Evolutionary conservation across 2,113 vertebrate species (phyloP), one percentile per base, ranked within the genome.

Genomic region (Larimichthys crocea): DNA sequence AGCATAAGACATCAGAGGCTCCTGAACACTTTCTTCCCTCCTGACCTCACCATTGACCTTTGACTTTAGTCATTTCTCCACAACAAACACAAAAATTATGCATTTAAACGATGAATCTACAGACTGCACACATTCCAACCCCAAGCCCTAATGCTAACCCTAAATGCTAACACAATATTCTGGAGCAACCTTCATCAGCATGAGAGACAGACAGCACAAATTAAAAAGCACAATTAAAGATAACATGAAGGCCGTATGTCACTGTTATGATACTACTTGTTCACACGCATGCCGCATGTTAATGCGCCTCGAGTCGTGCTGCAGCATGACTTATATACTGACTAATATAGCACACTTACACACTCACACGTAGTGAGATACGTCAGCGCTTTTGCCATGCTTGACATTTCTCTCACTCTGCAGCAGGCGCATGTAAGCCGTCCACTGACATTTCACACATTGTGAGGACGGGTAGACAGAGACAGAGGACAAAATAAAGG

Each of bases 371-470:
- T 48, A 63, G 53, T 68, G 16, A 72, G 11, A 69, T 44, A 79
- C 70, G 72, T 86, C 80, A 86, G 67, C 15, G 3, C 16, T 77
- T 91, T 88, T 66, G 35, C 74, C 66, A 86, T 86, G 92, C 91
- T 91, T 91, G 92, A 93, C 92, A 92, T 93, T 94, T 91, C 77
- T 85, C 70, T 89, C 77, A 31, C 74, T 87, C 70, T 76, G 85
- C 83, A 87, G 85, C 82, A 73, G 67, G 82, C 85, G 86, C 88
- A 88, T 91, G 92, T 42, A 76, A 74, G 82, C 87, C 87, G 84
- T 91, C 91, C 90, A 86, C 56, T 91, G 88, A 92, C 90, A 89
- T 93, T 92, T 94, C 75, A 83, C 88, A 88, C 81, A 67, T 35
- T 4, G 63, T 16, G 57, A 50, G 73, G 62, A 65, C 48, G 22